Conservation (phyloP, 2,888 invertebrate species). For the Pseudoips prasinana region DNA sequence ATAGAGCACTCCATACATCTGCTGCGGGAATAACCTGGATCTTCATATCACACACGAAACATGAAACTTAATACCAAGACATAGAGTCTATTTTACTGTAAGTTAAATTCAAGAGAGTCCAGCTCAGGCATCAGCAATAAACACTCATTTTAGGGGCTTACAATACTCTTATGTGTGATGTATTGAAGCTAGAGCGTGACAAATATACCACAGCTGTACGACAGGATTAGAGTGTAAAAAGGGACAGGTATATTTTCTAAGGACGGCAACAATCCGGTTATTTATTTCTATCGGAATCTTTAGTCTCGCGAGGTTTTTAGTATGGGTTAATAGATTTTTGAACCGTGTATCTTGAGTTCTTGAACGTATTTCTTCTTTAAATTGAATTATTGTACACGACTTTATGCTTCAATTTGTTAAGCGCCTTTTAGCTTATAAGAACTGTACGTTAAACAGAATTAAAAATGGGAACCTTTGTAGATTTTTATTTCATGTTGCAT, state of each 20-base stretch:
- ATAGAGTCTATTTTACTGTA: conserved; percentile 47
- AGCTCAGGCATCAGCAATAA: conserved; percentile 69
- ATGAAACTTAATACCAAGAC: conserved; percentile 38
- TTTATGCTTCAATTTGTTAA: too few relatives aligned
- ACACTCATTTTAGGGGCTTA: conserved; percentile 74
- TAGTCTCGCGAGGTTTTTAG: conserved; percentile 34
- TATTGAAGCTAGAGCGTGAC: conserved; percentile 62
- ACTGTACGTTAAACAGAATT: too few relatives aligned
- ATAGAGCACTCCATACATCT: conserved; percentile 49
- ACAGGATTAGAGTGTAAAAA: conserved; percentile 46
- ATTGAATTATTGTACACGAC: too few relatives aligned
- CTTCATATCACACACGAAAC: conserved; percentile 29
- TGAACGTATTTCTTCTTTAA: conserved; percentile 1
- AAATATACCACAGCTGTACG: conserved; percentile 44
- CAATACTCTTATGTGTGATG: conserved; percentile 64
- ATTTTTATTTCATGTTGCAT: too few relatives aligned
- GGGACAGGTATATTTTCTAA: conserved; percentile 39
- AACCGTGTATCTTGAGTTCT: conserved; percentile 36
- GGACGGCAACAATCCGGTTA: conserved; percentile 40
- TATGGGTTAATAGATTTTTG: conserved; percentile 47
- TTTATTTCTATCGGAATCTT: conserved; percentile 40
- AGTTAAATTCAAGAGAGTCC: conserved; percentile 44
- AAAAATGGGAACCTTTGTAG: too few relatives aligned
- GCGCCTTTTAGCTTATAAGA: too few relatives aligned
- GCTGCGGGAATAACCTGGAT: conserved; percentile 64